Evolutionary conservation across 2,113 vertebrate species (phyloP), one percentile per base, ranked within the genome.

Genomic region (Seriola dumerili): DNA sequence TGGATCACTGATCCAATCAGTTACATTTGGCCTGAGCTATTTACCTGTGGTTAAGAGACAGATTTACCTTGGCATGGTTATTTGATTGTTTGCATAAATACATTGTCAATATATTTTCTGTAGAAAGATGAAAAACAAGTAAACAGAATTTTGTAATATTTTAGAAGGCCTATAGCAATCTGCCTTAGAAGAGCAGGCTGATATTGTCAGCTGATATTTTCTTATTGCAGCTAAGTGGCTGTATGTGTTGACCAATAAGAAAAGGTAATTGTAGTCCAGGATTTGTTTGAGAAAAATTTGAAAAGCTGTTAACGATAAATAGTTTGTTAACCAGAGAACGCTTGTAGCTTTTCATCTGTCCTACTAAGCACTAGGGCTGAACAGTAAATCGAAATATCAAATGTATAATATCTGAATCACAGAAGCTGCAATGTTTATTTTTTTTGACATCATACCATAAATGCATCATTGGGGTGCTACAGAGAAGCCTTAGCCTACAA

Each of bases 1-100:
- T 54, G 4, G 75, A 86, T 4, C 52, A 58, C 29, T 67, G 40
- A 78, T 84, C 61, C 54, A 68, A 54, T 78, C 65, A 75, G 32
- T 63, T 34, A n/a, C 46, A 16, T 40, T 25, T 81, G 2, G 19
- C 8, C 29, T 42, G 16, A 38, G 9, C 0, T 52, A 23, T 40
- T 85, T 48, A 65, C n/a, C 29, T 70, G 13, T 21, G 2, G 17
- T 44, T 13, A 9, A 52, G 19, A 40, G 29, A 62, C 23, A 11
- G 4, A 54, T 19, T 63, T 32, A 25, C 19, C 9, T 17, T 34
- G 36, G 8, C 21, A 16, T 36, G 17, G 8, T 62, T 42, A 12
- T 58, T 44, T 67, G 23, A 10, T 42, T 52, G 19, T n/a, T 78
- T 72, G n/a, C 9, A 42, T 9, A 42, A 42, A 42, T 42, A 71